Percentiles rank a stretch among this genome's conserved stretches.
Evolutionary conservation across 1,140 invertebrate species (phyloP).

Genomic region (Hylaeus anthracinus): DNA sequence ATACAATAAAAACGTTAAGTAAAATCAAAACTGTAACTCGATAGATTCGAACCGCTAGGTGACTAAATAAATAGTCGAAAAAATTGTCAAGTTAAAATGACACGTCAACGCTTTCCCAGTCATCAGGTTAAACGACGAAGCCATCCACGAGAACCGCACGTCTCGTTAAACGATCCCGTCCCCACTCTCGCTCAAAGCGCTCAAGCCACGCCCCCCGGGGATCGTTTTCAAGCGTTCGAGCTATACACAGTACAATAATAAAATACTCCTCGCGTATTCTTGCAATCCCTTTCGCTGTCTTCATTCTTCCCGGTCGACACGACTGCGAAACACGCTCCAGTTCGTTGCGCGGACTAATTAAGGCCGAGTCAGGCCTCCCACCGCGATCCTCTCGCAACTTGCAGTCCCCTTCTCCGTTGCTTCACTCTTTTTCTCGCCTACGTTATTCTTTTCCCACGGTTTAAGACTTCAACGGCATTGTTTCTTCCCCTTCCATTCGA

Average conservation of each 20-base stretch:
- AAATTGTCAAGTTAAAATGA: no score
- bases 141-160: no score
- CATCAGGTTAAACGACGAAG: no score
- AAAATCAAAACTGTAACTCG: no score
- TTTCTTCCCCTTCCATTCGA: neutral
- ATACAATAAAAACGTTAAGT: no score
- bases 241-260: constrained; percentile 50
- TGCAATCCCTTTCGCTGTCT: neutral
- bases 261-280: constrained; percentile 50
- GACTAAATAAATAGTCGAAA: no score
- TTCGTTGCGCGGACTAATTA: constrained; percentile 9
- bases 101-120: no score
- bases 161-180: no score
- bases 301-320: neutral
- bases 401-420: neutral
- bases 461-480: no score
- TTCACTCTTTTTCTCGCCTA: neutral
- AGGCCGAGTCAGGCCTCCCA: neutral
- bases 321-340: neutral
- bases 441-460: neutral
- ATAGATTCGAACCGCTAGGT: no score
- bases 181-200: no score
- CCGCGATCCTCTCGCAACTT: neutral
- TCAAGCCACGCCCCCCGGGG: neutral
- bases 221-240: no score